phyloP scores from a whole-genome alignment of 2,888 invertebrate species.

The Oxycera nigricornis region DNA sequence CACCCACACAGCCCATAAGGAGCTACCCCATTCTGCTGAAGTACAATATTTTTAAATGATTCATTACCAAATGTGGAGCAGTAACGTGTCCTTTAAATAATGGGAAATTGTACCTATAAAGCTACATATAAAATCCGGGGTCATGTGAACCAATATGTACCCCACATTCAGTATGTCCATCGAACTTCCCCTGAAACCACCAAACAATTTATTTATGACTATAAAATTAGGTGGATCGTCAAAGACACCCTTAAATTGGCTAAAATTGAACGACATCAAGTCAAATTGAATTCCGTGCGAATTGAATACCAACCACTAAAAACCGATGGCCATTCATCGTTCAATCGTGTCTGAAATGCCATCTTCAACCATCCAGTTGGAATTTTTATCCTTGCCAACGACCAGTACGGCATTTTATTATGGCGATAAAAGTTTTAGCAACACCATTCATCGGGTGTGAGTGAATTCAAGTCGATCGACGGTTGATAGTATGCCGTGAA shows the following conservation, averaged over 20 bases:
- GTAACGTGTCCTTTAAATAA: too few species aligned
- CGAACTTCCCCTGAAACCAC: neutral
- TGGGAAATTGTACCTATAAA: too few species aligned
- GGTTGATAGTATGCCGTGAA: neutral
- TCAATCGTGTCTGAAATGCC: neutral
- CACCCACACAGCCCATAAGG: too few species aligned
- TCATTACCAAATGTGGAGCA: too few species aligned
- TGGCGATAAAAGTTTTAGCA: constrained; percentile 14
- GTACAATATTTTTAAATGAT: too few species aligned
- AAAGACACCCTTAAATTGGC: neutral
- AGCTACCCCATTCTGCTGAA: too few species aligned
- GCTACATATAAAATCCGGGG: too few species aligned
- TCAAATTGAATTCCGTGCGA: too few species aligned
- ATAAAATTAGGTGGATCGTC: constrained; percentile 1
- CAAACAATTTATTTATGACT: neutral
- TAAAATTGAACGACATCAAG: constrained; percentile 16
- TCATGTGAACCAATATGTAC: too few species aligned
- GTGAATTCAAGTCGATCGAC: neutral
- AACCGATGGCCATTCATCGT: neutral
- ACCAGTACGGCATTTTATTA: neutral
- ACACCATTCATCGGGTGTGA: neutral
- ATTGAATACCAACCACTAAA: constrained; percentile 6
- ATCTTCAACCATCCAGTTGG: neutral
- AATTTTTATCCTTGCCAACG: neutral
- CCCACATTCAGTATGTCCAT: too few species aligned